These are phyloP conservation scores for Acanthosepion esculentum DNA, from an alignment of 2,888 invertebrate species.

Conservation along the genomic window DNA sequence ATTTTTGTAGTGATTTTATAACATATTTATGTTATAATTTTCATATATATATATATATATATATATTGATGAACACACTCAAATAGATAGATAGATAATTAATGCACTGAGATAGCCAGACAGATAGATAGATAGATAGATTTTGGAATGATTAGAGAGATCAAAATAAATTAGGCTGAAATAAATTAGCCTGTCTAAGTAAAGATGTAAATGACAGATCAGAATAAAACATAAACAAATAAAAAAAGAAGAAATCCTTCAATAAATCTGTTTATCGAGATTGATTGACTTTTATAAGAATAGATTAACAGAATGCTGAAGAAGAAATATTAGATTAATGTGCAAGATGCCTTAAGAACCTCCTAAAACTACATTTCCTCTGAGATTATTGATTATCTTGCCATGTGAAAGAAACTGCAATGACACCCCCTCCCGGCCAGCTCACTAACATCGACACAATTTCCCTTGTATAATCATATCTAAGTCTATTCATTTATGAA, in stretches of 20 bases:
- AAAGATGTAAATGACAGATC: neutral
- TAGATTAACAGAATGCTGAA: neutral
- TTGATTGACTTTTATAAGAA: neutral
- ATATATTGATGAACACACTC: no score
- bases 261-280: neutral
- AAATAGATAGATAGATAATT: neutral
- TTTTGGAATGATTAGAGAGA: neutral
- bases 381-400: neutral
- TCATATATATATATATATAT: no score
- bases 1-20: no score
- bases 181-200: neutral
- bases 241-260: neutral
- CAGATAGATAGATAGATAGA: neutral
- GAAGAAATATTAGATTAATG: conserved; percentile 4
- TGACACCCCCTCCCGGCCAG: neutral
- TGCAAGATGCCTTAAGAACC: neutral
- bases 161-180: neutral
- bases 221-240: neutral
- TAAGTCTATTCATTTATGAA: neutral
- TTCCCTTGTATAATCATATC: neutral
- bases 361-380: neutral
- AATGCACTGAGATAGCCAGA: neutral
- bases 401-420: neutral
- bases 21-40: no score
- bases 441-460: neutral